Evolutionary conservation across 2,888 invertebrate species (phyloP).

Genomic region (Aelia acuminata): DNA sequence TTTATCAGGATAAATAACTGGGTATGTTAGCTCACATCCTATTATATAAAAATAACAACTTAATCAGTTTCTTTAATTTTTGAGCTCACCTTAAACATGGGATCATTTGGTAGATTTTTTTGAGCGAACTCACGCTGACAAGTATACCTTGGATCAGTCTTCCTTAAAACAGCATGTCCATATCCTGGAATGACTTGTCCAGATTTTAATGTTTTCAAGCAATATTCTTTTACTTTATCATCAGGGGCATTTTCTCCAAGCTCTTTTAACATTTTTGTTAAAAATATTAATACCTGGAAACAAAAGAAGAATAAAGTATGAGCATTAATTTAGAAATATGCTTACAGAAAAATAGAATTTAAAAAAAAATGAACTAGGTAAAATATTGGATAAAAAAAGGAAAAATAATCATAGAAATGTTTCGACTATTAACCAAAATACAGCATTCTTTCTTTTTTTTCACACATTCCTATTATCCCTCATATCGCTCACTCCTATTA

Average conservation of each 20-base stretch:
- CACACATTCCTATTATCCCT: too few species aligned
- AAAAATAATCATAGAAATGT: too few species aligned
- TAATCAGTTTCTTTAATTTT: not conserved
- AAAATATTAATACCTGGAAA: slow-evolving; percentile 89
- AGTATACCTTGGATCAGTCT: slow-evolving; percentile 93
- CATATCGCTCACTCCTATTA: too few species aligned
- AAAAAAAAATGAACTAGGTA: too few species aligned
- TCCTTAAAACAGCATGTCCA: slow-evolving; percentile 95
- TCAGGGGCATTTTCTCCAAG: slow-evolving; percentile 90
- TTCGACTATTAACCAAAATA: too few species aligned
- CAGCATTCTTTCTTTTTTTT: too few species aligned
- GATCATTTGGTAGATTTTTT: slow-evolving; percentile 93
- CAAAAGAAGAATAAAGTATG: too few species aligned
- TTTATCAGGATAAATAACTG: too few species aligned
- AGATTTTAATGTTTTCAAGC: slow-evolving; percentile 96
- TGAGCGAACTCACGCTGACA: slow-evolving; percentile 95
- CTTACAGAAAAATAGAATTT: too few species aligned
- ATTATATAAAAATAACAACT: not conserved
- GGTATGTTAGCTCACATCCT: too few species aligned
- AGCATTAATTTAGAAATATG: too few species aligned
- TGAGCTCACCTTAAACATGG: slow-evolving; percentile 81
- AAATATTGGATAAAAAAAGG: too few species aligned
- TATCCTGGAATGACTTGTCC: slow-evolving; percentile 98
- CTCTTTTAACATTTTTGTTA: slow-evolving; percentile 89
- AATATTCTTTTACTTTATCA: slow-evolving; percentile 94